Evolutionary conservation across 2,888 invertebrate species (phyloP).

Genomic region (Melieria omissa): DNA sequence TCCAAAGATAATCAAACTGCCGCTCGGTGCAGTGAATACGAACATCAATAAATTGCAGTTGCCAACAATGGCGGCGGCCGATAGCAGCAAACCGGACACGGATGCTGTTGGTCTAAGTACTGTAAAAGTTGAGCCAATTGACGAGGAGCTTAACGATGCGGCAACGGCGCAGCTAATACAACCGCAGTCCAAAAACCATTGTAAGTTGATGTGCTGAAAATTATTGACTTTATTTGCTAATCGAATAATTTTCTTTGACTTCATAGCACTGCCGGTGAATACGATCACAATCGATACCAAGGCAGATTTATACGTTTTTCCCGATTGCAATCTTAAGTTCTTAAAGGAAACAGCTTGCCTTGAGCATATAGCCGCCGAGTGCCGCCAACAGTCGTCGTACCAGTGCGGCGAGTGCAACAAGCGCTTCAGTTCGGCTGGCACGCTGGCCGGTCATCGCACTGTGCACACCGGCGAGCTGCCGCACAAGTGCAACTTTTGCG

Average conservation of each 20-base stretch:
- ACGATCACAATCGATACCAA: neutral
- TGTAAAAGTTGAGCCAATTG: no score
- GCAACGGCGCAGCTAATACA: no score
- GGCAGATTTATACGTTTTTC: slow-evolving; percentile 35
- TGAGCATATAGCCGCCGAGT: slow-evolving; percentile 49
- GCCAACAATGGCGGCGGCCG: no score
- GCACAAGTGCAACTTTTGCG: slow-evolving; percentile 58
- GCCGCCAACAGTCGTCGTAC: slow-evolving; percentile 47
- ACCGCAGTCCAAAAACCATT: no score
- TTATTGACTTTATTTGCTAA: neutral
- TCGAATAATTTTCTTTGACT: neutral
- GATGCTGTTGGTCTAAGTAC: no score
- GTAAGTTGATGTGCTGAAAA: neutral
- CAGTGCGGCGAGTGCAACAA: slow-evolving; percentile 55
- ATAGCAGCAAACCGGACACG: no score
- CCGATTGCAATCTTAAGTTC: slow-evolving; percentile 49
- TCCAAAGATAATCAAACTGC: no score
- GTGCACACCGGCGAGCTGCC: slow-evolving; percentile 63
- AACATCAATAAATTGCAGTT: no score
- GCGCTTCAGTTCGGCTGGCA: slow-evolving; percentile 56
- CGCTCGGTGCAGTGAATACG: no score
- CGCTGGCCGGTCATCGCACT: slow-evolving; percentile 56
- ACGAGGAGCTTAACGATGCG: no score
- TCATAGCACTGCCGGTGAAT: neutral
- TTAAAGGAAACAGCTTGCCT: slow-evolving; percentile 45